A percentile compares a stretch with the other conserved stretches of the same genome.
These are phyloP conservation scores for Chrysolina americana DNA, from an alignment of 2,888 invertebrate genomes.

Conservation along the genomic window DNA sequence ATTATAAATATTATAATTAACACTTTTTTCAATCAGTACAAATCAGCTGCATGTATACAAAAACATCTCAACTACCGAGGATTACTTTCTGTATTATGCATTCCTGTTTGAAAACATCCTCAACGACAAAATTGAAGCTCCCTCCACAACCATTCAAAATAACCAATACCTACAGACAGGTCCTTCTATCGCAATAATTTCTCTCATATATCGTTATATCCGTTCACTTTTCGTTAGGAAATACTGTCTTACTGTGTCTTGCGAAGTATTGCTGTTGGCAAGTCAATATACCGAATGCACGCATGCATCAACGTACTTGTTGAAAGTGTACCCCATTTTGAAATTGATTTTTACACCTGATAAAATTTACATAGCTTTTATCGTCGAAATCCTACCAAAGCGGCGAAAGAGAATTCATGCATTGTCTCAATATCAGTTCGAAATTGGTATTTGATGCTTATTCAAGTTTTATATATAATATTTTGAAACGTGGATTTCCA, in stretches of 20 bases:
- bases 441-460: background rate
- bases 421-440: background rate
- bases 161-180: no score
- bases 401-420: background rate
- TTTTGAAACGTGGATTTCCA: background rate
- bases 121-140: no score
- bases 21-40: no score
- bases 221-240: background rate
- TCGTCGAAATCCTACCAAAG: background rate
- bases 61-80: no score
- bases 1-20: no score
- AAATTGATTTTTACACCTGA: background rate
- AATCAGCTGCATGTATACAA: no score
- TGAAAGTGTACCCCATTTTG: background rate
- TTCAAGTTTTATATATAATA: background rate
- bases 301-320: background rate
- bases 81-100: no score
- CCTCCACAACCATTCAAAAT: no score
- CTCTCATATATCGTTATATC: no score
- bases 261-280: background rate
- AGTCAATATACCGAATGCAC: background rate
- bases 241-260: background rate
- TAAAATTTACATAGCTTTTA: background rate
- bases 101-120: no score
- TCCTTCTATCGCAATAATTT: no score